Conservation (phyloP, 2,888 invertebrate genomes). For the Acanthoscelides obtectus region DNA sequence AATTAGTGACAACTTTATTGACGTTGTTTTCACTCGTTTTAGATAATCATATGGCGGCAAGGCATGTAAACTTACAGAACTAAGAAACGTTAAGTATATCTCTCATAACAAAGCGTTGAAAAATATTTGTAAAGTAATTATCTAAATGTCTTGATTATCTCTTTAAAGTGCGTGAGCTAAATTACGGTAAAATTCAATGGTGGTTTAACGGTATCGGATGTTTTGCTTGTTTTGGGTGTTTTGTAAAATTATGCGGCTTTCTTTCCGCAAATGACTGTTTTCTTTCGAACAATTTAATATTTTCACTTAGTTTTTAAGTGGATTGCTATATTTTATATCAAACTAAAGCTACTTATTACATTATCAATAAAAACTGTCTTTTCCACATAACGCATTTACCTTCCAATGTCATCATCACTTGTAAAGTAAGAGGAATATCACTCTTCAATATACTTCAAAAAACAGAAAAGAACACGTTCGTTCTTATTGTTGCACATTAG, state of each 20-base stretch:
- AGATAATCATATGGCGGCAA: neutral
- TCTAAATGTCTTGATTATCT: neutral
- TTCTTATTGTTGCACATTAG: too few species aligned
- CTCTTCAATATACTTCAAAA: too few species aligned
- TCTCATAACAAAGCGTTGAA: neutral
- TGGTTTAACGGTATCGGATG: neutral
- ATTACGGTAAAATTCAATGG: neutral
- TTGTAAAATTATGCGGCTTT: neutral
- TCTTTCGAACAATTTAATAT: neutral
- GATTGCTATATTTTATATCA: too few species aligned
- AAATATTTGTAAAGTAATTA: neutral
- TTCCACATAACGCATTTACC: too few species aligned
- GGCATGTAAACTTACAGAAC: neutral
- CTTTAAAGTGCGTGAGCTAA: neutral
- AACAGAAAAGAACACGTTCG: too few species aligned
- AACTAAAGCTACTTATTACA: too few species aligned
- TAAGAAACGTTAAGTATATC: neutral
- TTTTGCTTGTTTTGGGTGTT: neutral
- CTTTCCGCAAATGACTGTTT: neutral
- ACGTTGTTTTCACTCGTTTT: too few species aligned
- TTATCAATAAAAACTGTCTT: too few species aligned
- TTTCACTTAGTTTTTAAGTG: too few species aligned
- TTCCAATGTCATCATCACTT: too few species aligned
- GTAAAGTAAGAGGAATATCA: too few species aligned
- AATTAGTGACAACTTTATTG: too few species aligned